phyloP scores from a whole-genome alignment of 2,797 vertebrate species.

The Enteromius mattozi region DNA sequence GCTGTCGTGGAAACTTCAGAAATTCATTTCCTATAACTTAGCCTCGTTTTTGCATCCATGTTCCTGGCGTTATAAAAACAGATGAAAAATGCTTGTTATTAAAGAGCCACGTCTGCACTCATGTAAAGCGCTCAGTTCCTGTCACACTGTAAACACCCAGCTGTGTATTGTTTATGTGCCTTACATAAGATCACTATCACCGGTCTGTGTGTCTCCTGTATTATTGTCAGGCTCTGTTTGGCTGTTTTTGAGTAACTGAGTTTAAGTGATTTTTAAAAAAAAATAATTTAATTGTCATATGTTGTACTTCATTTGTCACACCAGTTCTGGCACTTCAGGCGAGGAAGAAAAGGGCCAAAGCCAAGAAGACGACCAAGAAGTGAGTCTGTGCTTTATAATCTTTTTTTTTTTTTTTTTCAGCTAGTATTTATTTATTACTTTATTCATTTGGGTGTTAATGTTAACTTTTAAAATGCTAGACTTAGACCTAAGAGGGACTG shows the following conservation, averaged over 20 bases:
- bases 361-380: conserved; percentile 83
- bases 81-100: neutral
- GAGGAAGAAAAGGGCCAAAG: conserved; percentile 82
- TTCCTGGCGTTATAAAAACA: neutral
- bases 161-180: conserved; percentile 42
- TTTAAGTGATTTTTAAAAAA: neutral
- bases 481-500: neutral
- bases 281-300: neutral
- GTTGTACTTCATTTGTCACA: conserved; percentile 40
- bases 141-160: conserved; percentile 26
- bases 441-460: neutral
- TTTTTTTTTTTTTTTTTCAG: neutral
- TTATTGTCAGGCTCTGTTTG: conserved; percentile 8
- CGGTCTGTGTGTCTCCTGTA: conserved; percentile 20
- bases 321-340: conserved; percentile 85
- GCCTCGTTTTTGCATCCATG: neutral
- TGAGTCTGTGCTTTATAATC: conserved; percentile 65
- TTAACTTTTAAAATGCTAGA: neutral
- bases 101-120: neutral
- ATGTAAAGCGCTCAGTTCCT: neutral
- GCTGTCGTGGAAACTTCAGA: conserved; percentile 54
- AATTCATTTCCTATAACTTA: conserved; percentile 43
- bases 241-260: neutral
- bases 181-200: conserved; percentile 14
- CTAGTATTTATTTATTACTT: neutral